Percentiles rank a stretch among this genome's conserved stretches.
These are phyloP conservation scores for Tachycineta bicolor DNA, from an alignment of 2,113 vertebrate species.

Conservation along the genomic window DNA sequence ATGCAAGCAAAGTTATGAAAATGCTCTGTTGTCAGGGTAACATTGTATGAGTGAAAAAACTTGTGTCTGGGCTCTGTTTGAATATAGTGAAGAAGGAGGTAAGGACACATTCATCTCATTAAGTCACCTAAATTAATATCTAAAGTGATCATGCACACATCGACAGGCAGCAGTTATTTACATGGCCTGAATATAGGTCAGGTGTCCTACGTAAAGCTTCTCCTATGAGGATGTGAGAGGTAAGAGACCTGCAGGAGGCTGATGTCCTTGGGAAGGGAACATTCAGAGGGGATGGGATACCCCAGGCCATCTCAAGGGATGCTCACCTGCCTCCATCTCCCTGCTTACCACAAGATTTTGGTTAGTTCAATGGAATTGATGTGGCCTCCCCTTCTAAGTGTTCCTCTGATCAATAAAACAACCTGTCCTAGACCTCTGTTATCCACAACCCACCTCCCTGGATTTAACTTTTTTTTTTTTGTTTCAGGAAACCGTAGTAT, in stretches of 20 bases:
- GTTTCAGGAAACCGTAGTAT: neutral
- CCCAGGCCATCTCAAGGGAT: neutral
- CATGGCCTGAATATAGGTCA: neutral
- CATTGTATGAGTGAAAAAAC: neutral
- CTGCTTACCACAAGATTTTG: neutral
- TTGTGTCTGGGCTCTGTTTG: neutral
- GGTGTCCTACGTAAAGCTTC: neutral
- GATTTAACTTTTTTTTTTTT: neutral
- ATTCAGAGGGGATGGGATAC: neutral
- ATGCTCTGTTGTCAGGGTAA: neutral
- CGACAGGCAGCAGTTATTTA: neutral
- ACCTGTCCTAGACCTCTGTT: neutral
- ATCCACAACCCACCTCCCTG: neutral
- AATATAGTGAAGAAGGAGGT: neutral
- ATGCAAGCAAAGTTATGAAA: neutral
- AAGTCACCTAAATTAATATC: neutral
- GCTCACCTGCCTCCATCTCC: neutral
- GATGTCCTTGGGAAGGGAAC: neutral
- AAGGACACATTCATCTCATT: neutral
- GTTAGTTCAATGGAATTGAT: neutral
- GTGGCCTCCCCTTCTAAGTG: neutral
- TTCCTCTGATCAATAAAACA: neutral
- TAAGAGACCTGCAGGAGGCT: neutral
- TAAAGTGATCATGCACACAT: neutral
- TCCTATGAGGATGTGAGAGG: neutral